Base-by-base conservation (phyloP, 2,797 vertebrate genomes). In the Sebastes hubbsi region DNA sequence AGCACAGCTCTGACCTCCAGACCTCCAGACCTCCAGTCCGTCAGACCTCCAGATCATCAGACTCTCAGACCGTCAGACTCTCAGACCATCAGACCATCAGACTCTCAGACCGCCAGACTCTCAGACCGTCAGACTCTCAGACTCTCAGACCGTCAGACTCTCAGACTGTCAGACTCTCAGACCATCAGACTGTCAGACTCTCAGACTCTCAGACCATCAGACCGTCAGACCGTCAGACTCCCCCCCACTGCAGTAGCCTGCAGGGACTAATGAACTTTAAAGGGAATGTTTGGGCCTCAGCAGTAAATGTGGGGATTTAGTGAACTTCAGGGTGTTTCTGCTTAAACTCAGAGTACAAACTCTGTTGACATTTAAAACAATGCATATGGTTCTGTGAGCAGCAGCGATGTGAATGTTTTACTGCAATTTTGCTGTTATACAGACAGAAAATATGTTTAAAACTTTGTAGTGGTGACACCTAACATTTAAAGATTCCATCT, bases 241-340 rank as follows among this genome's bases (percentile, higher is more conserved):
- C 1, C 42, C 38, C 4, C 25, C 14, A 9, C 42, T 59, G 32
- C 55, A 54, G 67, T 63, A 25, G 36, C 90, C 89, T 81, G 69
- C 27, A 85, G 90, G 72, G 42, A 58, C 64, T 72, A 36, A 49
- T 87, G 69, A 89, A 88, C 89, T 79, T 88, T 49, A 55, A 42
- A 0, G 65, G 80, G 87, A 92, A 92, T 89, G 88, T 81, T 27
- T 80, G 70, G 18, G 76, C 49, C 75, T 52, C 71, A 25, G 36
- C 49, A 30, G 58, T 75, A 64, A 77, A 59, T 71, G 27, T 30
- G 9, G 34, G 30, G 63, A 74, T 83, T 82, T 55, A 73, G 42
- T 29, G 20, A 63, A 27, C 46, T 52, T 38, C 29, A 34, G 10
- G 30, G 59, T 65, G 63, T 16, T 67, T 68, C 24, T 27, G 55